Conservation (phyloP, 2,888 invertebrate species). For the Temnothorax rugatulus region DNA sequence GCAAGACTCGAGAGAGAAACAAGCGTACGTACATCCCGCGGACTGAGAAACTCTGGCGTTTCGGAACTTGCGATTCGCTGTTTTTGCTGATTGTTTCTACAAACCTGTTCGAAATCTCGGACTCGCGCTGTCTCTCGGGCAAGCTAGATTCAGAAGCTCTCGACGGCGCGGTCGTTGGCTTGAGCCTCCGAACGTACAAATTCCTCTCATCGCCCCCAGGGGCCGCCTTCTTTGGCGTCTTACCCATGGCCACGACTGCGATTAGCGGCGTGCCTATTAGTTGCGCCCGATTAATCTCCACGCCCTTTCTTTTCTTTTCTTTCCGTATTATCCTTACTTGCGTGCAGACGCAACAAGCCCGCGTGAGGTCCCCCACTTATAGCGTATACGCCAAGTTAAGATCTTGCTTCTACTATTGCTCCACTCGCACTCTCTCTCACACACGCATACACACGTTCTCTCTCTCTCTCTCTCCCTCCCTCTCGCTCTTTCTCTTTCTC, state of each 20-base stretch:
- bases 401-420: constrained; percentile 41
- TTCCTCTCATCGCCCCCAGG: constrained; percentile 84
- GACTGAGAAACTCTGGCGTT: constrained; percentile 56
- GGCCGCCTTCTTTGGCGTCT: constrained; percentile 83
- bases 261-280: constrained; percentile 64
- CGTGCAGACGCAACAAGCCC: constrained; percentile 52
- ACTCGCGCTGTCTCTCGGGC: constrained; percentile 78
- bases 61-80: constrained; percentile 58
- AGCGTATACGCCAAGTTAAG: constrained; percentile 47
- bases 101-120: constrained; percentile 81
- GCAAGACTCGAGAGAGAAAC: not conserved
- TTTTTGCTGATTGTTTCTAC: constrained; percentile 74
- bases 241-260: constrained; percentile 78
- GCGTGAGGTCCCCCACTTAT: constrained; percentile 25
- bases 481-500: constrained; percentile 22
- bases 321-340: constrained; percentile 47
- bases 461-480: constrained; percentile 3
- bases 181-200: constrained; percentile 81
- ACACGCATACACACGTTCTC: not conserved
- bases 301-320: constrained; percentile 61
- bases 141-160: constrained; percentile 78
- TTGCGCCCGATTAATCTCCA: constrained; percentile 63
- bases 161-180: constrained; percentile 78
- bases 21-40: not conserved
- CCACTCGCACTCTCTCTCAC: constrained; percentile 8